These are phyloP conservation scores for Probosciger aterrimus DNA, from an alignment of 2,113 vertebrate genomes.

Conservation along the genomic window DNA sequence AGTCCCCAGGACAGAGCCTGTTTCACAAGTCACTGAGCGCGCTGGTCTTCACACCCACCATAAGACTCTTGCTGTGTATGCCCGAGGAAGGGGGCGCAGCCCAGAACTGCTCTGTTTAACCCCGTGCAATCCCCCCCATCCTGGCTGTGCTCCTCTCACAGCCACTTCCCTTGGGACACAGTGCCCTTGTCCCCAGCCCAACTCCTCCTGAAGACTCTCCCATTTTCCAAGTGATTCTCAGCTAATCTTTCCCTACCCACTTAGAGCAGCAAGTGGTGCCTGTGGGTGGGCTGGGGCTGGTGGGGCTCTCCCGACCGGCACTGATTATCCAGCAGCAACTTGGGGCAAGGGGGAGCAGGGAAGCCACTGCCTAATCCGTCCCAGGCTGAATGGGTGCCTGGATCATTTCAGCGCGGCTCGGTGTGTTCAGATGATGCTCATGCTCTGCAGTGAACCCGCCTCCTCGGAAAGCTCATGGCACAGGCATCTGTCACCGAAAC, in stretches of 20 bases:
- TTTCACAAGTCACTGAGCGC: background rate
- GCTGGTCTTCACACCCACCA: background rate
- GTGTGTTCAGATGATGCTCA: background rate
- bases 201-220: background rate
- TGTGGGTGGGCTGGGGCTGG: slow-evolving; percentile 22
- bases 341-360: background rate
- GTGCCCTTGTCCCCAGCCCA: background rate
- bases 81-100: background rate
- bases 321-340: background rate
- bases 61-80: fast-evolving
- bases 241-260: background rate
- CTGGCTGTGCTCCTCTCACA: background rate
- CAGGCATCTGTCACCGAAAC: slow-evolving; percentile 41
- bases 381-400: background rate
- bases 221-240: background rate
- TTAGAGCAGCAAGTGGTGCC: background rate
- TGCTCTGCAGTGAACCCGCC: background rate
- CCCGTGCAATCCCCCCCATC: fast-evolving
- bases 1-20: background rate
- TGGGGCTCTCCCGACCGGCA: background rate
- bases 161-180: background rate
- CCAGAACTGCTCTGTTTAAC: background rate
- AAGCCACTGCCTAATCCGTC: background rate
- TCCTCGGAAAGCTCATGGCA: background rate
- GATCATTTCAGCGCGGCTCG: background rate